phyloP scores from a whole-genome alignment of 2,888 invertebrate species.

The Antitype chi region DNA sequence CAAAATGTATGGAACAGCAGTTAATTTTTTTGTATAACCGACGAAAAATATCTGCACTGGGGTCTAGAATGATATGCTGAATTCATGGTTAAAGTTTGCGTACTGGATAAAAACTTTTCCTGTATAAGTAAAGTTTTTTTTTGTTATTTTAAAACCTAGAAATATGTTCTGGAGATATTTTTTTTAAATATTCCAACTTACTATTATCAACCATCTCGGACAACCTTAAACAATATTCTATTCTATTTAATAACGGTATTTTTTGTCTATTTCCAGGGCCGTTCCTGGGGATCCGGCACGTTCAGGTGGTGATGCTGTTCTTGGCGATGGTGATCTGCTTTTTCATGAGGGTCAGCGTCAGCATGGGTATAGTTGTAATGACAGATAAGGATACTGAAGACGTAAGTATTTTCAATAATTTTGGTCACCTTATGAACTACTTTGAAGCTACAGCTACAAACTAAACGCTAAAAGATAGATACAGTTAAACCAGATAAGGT shows the following conservation, averaged over 20 bases:
- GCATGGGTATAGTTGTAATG: conserved; percentile 88
- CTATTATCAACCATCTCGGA: background rate
- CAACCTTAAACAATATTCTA: background rate
- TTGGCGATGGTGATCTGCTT: conserved; percentile 90
- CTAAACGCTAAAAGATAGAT: background rate
- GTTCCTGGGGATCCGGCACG: conserved; percentile 85
- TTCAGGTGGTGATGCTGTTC: conserved; percentile 91
- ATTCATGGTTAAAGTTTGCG: too few species aligned
- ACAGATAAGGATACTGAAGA: conserved; percentile 91
- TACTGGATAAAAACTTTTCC: too few species aligned
- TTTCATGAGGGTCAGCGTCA: conserved; percentile 91
- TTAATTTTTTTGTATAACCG: too few species aligned
- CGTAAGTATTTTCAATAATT: conserved; percentile 54
- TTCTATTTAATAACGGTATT: background rate
- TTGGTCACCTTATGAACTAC: too few species aligned
- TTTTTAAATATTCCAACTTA: too few species aligned
- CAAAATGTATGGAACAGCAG: too few species aligned
- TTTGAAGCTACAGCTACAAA: too few species aligned
- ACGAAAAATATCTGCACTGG: too few species aligned
- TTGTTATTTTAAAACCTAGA: background rate
- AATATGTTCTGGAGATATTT: too few species aligned
- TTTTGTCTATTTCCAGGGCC: conserved; percentile 39
- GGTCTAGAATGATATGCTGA: too few species aligned
- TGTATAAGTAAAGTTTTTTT: too few species aligned
- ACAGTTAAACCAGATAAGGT: background rate